Evolutionary conservation across 2,797 vertebrate genomes (phyloP).

Genomic region (Sylvilagus floridanus): DNA sequence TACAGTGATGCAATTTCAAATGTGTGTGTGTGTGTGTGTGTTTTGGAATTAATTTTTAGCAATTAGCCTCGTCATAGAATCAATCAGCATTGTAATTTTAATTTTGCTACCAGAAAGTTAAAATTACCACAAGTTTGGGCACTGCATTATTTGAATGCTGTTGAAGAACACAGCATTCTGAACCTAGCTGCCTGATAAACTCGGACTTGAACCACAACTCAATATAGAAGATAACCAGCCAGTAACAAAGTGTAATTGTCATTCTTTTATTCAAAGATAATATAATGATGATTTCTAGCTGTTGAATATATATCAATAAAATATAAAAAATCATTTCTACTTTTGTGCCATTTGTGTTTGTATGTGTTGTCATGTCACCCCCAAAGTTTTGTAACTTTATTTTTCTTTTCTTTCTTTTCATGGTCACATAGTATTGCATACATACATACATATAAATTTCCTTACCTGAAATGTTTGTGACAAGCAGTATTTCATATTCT

Average conservation of each 20-base stretch:
- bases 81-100: conserved; percentile 46
- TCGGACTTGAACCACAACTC: not conserved
- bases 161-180: not conserved
- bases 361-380: not conserved
- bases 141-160: not conserved
- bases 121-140: not conserved
- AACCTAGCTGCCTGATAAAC: not conserved
- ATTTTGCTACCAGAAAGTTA: conserved; percentile 66
- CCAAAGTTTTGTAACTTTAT: not conserved
- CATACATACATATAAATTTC: no score
- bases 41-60: conserved; percentile 74
- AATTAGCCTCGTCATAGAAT: conserved; percentile 61
- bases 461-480: no score
- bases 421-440: no score
- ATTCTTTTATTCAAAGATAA: not conserved
- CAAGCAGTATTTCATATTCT: no score
- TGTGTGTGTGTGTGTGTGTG: not conserved
- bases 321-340: not conserved
- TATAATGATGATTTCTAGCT: not conserved
- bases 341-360: not conserved
- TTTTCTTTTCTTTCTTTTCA: not conserved
- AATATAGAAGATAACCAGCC: not conserved
- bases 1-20: conserved; percentile 63
- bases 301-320: not conserved
- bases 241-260: not conserved